A percentile compares a stretch with the other conserved stretches of the same genome.
phyloP scores from a whole-genome alignment of 2,888 invertebrate genomes.

The Altica lythri region DNA sequence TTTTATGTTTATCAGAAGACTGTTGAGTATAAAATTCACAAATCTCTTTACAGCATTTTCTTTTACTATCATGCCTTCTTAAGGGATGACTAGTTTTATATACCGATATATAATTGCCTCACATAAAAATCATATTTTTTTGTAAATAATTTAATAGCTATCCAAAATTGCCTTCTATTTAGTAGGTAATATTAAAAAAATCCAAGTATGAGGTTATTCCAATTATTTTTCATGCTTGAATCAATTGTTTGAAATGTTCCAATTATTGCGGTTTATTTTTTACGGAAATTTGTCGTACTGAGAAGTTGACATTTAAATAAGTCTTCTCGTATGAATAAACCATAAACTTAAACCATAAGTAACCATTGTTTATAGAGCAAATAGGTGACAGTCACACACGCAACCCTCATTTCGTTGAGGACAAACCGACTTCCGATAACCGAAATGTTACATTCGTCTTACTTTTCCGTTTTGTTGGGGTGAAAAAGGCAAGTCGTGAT shows the following conservation, averaged over 20 bases:
- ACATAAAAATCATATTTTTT: no score
- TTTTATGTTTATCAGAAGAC: no score
- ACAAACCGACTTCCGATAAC: constrained; percentile 32
- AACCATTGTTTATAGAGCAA: constrained; percentile 37
- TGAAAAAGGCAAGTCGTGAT: no score
- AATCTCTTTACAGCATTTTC: no score
- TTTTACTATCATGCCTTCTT: no score
- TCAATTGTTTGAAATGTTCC: neutral
- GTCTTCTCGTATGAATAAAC: constrained; percentile 31
- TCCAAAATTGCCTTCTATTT: no score
- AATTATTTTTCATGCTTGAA: neutral
- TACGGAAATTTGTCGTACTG: constrained; percentile 3
- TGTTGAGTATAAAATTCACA: no score
- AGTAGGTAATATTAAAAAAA: no score
- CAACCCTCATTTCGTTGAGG: constrained; percentile 37
- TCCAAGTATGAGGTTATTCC: no score
- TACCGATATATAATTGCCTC: no score
- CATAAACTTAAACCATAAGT: constrained; percentile 34
- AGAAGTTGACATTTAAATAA: constrained; percentile 26
- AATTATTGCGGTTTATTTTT: constrained; percentile 21
- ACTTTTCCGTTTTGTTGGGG: neutral
- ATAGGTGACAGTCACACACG: constrained; percentile 39
- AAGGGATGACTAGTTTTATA: no score
- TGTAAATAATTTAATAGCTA: no score
- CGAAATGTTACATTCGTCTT: constrained; percentile 25